Percentiles rank a stretch among this genome's conserved stretches.
These are phyloP conservation scores for Drosophila kikkawai DNA, from an alignment of 1,140 invertebrate species.

Conservation along the genomic window DNA sequence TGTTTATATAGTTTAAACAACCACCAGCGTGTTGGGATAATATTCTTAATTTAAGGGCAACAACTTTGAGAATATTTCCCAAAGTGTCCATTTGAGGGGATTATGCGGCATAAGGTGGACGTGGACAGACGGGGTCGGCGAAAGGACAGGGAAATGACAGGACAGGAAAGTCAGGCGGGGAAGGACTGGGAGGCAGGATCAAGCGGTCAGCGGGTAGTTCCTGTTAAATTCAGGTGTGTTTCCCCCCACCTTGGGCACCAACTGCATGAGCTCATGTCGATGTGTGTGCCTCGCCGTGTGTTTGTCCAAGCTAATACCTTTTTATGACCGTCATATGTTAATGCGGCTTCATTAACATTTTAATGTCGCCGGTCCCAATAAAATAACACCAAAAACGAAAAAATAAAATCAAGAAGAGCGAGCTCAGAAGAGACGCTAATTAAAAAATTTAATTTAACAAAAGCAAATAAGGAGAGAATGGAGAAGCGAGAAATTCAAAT, in stretches of 20 bases:
- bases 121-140: slow-evolving; percentile 17
- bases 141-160: slow-evolving; percentile 18
- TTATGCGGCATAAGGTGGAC: slow-evolving; percentile 71
- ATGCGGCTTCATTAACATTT: slow-evolving; percentile 81
- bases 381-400: slow-evolving; percentile 35
- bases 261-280: slow-evolving; percentile 58
- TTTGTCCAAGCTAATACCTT: slow-evolving; percentile 72
- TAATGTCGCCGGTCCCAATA: slow-evolving; percentile 71
- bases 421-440: slow-evolving; percentile 51
- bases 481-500: slow-evolving; percentile 34
- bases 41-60: background rate
- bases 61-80: background rate
- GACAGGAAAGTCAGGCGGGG: slow-evolving; percentile 28
- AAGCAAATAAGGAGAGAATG: slow-evolving; percentile 56
- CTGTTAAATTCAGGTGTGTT: slow-evolving; percentile 53
- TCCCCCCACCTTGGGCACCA: slow-evolving; percentile 27
- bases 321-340: slow-evolving; percentile 82
- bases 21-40: too few relatives aligned
- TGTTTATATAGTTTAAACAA: background rate
- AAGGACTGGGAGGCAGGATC: slow-evolving; percentile 52
- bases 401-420: slow-evolving; percentile 18
- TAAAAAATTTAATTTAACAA: slow-evolving; percentile 78
- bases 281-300: slow-evolving; percentile 44
- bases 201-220: slow-evolving; percentile 75
- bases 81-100: slow-evolving; percentile 45